These are phyloP conservation scores for Thereva unica DNA, from an alignment of 2,888 invertebrate species.

Conservation along the genomic window DNA sequence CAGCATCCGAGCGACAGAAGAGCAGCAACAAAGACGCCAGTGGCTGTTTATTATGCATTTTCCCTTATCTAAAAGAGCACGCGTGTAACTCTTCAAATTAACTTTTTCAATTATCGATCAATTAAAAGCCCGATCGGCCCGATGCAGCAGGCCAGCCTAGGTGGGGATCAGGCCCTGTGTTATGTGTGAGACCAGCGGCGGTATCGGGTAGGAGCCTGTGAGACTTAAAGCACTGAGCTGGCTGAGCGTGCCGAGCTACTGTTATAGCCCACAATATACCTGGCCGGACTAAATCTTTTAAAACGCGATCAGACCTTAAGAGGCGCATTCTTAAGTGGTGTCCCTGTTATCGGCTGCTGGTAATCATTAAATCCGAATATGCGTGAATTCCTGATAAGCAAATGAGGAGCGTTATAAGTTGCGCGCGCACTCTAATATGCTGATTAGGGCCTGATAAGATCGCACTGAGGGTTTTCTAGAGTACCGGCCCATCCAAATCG, in stretches of 20 bases:
- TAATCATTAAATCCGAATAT: constrained; percentile 45
- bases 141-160: not conserved
- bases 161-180: not conserved
- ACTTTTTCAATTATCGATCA: constrained; percentile 47
- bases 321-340: constrained; percentile 6
- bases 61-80: constrained; percentile 43
- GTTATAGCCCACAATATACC: not conserved
- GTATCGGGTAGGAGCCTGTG: not conserved
- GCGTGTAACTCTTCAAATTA: constrained; percentile 46
- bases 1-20: no score
- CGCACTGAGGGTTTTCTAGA: constrained; percentile 38
- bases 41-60: constrained; percentile 29
- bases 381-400: constrained; percentile 46
- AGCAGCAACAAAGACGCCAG: constrained; percentile 1
- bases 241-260: constrained; percentile 12
- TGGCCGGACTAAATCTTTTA: not conserved
- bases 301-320: constrained; percentile 12
- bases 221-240: not conserved
- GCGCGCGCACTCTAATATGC: constrained; percentile 39
- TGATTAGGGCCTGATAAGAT: constrained; percentile 42
- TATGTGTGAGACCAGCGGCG: constrained; percentile 1
- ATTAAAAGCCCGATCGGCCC: constrained; percentile 41
- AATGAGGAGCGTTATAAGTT: constrained; percentile 44
- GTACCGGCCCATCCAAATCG: constrained; percentile 28
- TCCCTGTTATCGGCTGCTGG: constrained; percentile 37